phyloP scores from a whole-genome alignment of 2,797 vertebrate genomes.

The Mus spretus region DNA sequence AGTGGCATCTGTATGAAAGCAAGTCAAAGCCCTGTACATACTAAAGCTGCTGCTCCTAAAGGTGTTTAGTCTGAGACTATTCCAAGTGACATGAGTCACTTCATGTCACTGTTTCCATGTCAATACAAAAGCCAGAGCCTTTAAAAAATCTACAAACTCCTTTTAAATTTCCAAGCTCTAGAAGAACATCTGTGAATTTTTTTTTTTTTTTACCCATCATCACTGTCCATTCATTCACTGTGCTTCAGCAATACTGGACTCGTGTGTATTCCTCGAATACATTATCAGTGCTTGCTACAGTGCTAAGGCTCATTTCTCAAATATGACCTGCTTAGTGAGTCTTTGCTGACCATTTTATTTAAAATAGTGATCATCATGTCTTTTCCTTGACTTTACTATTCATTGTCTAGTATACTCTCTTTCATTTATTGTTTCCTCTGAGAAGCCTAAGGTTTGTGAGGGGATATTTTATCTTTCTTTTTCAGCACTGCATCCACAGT shows the following conservation, averaged over 20 bases:
- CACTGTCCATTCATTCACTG: background rate
- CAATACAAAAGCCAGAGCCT: background rate
- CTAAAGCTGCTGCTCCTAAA: background rate
- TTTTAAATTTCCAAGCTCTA: background rate
- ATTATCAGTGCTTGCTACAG: constrained; percentile 8
- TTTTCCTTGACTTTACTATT: background rate
- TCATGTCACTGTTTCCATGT: background rate
- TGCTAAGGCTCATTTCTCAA: background rate
- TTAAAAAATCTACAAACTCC: background rate
- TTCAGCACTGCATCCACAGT: background rate
- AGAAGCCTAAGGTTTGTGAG: background rate
- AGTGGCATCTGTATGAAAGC: background rate
- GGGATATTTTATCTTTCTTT: background rate
- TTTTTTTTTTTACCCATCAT: background rate
- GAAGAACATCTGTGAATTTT: background rate
- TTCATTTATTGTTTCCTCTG: constrained; percentile 14
- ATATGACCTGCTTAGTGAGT: background rate
- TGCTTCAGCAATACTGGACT: constrained; percentile 17
- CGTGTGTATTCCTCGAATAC: background rate
- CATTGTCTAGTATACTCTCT: background rate
- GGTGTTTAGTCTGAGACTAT: background rate
- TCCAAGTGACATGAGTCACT: background rate
- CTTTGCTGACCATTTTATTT: constrained; percentile 47
- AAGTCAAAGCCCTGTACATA: background rate
- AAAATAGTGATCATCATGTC: background rate